phyloP scores from a whole-genome alignment of 2,888 invertebrate genomes.

The Ormyrus nitidulus region DNA sequence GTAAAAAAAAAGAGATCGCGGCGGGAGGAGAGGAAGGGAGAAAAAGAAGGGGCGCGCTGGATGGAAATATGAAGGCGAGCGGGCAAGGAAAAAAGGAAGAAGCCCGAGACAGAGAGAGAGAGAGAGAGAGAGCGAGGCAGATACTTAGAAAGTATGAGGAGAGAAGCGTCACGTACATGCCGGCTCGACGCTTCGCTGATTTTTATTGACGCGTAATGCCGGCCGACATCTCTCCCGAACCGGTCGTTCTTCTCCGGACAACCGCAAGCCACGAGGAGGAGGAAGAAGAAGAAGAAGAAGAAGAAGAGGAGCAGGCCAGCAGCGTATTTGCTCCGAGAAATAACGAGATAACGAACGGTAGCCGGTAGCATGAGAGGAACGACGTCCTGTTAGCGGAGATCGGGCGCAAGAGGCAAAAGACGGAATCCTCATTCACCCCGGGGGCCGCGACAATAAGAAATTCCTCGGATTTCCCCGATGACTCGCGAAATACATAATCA shows the following conservation, averaged over 20 bases:
- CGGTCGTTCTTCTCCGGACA: conserved; percentile 24
- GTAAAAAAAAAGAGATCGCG: conserved; percentile 12
- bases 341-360: conserved; percentile 54
- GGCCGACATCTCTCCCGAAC: conserved; percentile 50
- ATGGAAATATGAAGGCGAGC: conserved; percentile 30
- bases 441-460: conserved; percentile 38
- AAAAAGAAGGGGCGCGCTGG: neutral
- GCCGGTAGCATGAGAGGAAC: conserved; percentile 34
- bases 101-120: conserved; percentile 11
- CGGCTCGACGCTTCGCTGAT: conserved; percentile 62
- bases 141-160: conserved; percentile 47
- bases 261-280: conserved; percentile 1
- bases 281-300: neutral
- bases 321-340: conserved; percentile 47
- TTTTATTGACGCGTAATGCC: conserved; percentile 66
- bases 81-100: neutral
- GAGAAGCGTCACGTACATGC: conserved; percentile 57
- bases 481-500: conserved; percentile 36
- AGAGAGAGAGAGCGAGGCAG: conserved; percentile 10
- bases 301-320: neutral
- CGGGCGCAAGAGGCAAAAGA: conserved; percentile 3
- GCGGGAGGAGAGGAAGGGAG: no score
- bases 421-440: neutral
- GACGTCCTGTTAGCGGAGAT: conserved; percentile 37
- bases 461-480: conserved; percentile 34